Evolutionary conservation across 2,113 vertebrate species (phyloP), one percentile per base, ranked within the genome.

Genomic region (Apodemus speciosus): DNA sequence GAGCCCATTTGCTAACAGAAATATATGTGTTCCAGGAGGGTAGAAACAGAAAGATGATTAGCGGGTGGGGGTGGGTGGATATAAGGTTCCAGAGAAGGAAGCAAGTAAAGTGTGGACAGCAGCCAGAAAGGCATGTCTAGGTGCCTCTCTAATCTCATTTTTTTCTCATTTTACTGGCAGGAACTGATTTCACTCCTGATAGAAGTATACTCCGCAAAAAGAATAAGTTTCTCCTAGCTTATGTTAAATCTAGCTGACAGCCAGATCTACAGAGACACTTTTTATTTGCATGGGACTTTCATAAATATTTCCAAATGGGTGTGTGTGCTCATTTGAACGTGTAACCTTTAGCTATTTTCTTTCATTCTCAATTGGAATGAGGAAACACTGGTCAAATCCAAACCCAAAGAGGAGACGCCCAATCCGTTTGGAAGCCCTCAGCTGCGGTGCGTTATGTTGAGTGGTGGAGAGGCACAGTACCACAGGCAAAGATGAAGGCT

Each of bases 131-230:
- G 16, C 68, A 51, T n/a, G 49, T 27, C 30, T 90, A 64, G 40
- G 15, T 16, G 38, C 32, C 75, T 49, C 11, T 32, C 30, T 10
- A 76, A 16, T 66, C 14, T 32, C 4, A 0, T 69, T 81, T 81
- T 43, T 81, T 81, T 30, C 23, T 66, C 68, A 75, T 56, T 11
- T 91, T 80, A 71, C 25, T 51, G 79, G 43, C 32, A 83, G 58
- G 62, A 72, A 8, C 30, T 66, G n/a, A 85, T 90, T 89, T 94
- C 49, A 25, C 35, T 92, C 62, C 58, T 3, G 58, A 75, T 35
- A 20, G 69, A 94, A 91, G 94, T 46, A 23, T 16, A 62, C 56
- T 60, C 79, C 9, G 25, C 79, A 51, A 84, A 94, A 92, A 93
- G 23, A 30, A 46, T 40, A 3, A 53, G 35, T 20, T 56, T 89